Base-by-base conservation (phyloP, 1,140 invertebrate species). In the Monomorium pharaonis region DNA sequence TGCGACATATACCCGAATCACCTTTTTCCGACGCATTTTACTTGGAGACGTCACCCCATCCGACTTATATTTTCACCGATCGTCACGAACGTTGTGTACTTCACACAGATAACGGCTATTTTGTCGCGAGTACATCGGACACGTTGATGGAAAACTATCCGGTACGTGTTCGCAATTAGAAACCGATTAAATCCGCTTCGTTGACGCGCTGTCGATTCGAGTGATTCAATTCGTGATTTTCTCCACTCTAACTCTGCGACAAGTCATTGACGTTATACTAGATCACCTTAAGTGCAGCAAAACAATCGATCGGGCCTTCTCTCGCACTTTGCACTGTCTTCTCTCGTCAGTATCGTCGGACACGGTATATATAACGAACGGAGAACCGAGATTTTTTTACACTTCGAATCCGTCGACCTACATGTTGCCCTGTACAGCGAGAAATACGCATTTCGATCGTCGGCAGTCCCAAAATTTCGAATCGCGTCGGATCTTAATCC, bases 201-300 rank as follows among this genome's bases (percentile, higher is more conserved):
- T 83, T 51, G 67, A 54, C 78, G 42, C 37, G 67, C 10, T 44
- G 47, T 24, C 77, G 78, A 58, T 18, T 58, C 37, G 12, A 58
- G 78, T 72, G 51, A 74, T 83, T 83, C 67, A 33, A 47, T 21
- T 81, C 33, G 78, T n/a, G 47, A 80, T 54, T 37, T 37, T 16
- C 62, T 65, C 54, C 37, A 60, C 58, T 27, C 42, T 49, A n/a
- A 27, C 21, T 54, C 14, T 51, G 49, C n/a, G 44, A 51, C 24
- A 49, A 21, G 24, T 33, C 37, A 24, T 24, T 18, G 24, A 37
- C 18, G 51, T 72, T 60, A 60, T 18, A n/a, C 42, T 72, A 81
- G 27, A 74, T 58, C 65, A 81, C 78, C 42, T 81, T 44, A 81
- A 69, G 54, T 74, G 62, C n/a, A n/a, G 14, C 44, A 37, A 51